Percentiles rank a stretch among this genome's conserved stretches.
Conservation (phyloP, 2,113 vertebrate genomes). For the Myodes glareolus region DNA sequence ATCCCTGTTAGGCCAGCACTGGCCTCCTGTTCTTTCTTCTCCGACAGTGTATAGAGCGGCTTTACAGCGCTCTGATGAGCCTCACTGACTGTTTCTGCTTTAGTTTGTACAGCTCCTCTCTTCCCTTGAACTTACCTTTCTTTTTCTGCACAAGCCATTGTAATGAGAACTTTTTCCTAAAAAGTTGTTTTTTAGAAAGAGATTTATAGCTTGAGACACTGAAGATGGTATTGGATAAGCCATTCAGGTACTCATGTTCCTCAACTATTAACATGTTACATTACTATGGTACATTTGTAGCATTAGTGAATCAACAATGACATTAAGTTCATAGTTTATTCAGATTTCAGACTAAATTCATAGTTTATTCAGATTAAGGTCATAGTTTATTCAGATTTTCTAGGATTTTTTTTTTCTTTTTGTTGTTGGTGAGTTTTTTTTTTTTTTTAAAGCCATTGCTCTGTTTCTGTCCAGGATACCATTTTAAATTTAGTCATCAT, state of each 20-base stretch:
- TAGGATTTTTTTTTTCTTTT: not conserved
- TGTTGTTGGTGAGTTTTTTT: not conserved
- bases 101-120: not conserved
- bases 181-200: not conserved
- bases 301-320: not conserved
- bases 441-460: not conserved
- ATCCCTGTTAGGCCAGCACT: constrained; percentile 53
- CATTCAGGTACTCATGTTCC: not conserved
- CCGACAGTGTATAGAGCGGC: not conserved
- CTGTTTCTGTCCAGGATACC: not conserved
- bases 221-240: not conserved
- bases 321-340: constrained; percentile 14
- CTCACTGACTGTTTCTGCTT: not conserved
- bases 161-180: not conserved
- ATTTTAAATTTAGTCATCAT: not conserved
- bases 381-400: constrained; percentile 9
- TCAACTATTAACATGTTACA: not conserved
- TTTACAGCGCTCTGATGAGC: not conserved
- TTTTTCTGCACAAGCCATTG: not conserved
- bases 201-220: constrained; percentile 29
- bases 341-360: not conserved
- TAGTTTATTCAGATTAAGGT: constrained; percentile 7
- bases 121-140: not conserved
- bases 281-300: constrained; percentile 4
- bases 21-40: constrained; percentile 29